Conservation (phyloP, 2,797 vertebrate genomes). For the Arrhamphus sclerolepis region DNA sequence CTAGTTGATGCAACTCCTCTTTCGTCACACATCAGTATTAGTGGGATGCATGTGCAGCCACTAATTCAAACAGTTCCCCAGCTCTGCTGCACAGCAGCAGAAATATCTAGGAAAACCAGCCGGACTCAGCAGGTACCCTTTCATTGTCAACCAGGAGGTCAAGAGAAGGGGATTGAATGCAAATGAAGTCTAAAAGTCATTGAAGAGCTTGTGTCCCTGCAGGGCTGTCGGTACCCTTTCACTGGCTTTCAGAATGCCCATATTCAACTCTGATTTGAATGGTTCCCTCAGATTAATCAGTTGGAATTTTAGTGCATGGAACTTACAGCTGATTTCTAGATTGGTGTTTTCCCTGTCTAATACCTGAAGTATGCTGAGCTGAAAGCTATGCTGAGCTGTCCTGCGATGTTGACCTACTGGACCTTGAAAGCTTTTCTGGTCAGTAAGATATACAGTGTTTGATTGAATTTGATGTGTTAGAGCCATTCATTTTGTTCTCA, state of each 20-base stretch:
- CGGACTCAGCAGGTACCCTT: slow-evolving; percentile 78
- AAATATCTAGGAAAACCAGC: slow-evolving; percentile 61
- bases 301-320: slow-evolving; percentile 9
- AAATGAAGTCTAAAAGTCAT: slow-evolving; percentile 82
- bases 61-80: slow-evolving; percentile 20
- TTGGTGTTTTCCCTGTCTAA: slow-evolving; percentile 6
- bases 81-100: slow-evolving; percentile 29
- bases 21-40: slow-evolving; percentile 38
- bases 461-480: not conserved
- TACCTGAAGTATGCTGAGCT: slow-evolving; percentile 15
- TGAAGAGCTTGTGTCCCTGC: slow-evolving; percentile 75
- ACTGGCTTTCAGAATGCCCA: slow-evolving; percentile 67
- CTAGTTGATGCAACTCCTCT: slow-evolving; percentile 31
- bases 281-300: slow-evolving; percentile 31
- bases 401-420: not conserved
- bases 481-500: not conserved
- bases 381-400: slow-evolving; percentile 7
- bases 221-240: slow-evolving; percentile 75
- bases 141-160: slow-evolving; percentile 72
- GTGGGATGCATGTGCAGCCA: slow-evolving; percentile 38
- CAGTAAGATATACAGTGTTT: not conserved
- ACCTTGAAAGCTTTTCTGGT: not conserved
- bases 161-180: slow-evolving; percentile 64
- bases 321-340: slow-evolving; percentile 1
- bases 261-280: slow-evolving; percentile 48